Evolutionary conservation across 2,888 invertebrate genomes (phyloP), one percentile per base, ranked within the genome.

Genomic region (Deladenus siricidicola): DNA sequence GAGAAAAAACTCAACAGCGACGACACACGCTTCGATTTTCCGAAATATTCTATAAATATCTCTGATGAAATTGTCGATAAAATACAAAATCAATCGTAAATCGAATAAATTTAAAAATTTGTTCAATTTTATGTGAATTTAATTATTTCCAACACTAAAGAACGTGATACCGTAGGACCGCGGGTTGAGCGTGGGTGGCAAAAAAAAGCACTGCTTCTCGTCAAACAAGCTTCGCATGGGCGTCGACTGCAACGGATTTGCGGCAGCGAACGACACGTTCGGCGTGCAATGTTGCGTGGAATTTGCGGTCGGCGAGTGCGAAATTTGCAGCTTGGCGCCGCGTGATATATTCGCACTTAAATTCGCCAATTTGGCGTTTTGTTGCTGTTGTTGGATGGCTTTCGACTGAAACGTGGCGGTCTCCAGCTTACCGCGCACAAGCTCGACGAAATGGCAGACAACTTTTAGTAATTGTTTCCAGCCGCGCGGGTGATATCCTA

Each of bases 131-230:
- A n/a, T n/a, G n/a, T n/a, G n/a, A n/a, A n/a, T 4, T 14, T 14
- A 54, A 54, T 10, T 3, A 44, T 39, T 23, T 49, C 14, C n/a
- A 21, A 4, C 1, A n/a, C n/a, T n/a, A n/a, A n/a, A n/a, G n/a
- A n/a, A n/a, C n/a, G n/a, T n/a, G 17, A 19, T 23, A 56, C 28
- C 17, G 30, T 24, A 53, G 21, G 47, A 34, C 17, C 60, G 44
- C 4, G 56, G 60, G 14, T 49, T 60, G 23, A 60, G 44, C 6
- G 56, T 29, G 1, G 60, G 60, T 4, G 60, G 60, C n/a, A 60
- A 24, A 49, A 60, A 60, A 45, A 60, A 60, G 23, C 42, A 47
- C 2, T 50, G 26, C 14, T 58, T 44, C 21, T 44, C 60, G 19
- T 58, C 59, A n/a, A n/a, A n/a, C 28, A 45, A 58, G 21, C 39